Base-by-base conservation (phyloP, 2,797 vertebrate species). In the Sciurus vulgaris region DNA sequence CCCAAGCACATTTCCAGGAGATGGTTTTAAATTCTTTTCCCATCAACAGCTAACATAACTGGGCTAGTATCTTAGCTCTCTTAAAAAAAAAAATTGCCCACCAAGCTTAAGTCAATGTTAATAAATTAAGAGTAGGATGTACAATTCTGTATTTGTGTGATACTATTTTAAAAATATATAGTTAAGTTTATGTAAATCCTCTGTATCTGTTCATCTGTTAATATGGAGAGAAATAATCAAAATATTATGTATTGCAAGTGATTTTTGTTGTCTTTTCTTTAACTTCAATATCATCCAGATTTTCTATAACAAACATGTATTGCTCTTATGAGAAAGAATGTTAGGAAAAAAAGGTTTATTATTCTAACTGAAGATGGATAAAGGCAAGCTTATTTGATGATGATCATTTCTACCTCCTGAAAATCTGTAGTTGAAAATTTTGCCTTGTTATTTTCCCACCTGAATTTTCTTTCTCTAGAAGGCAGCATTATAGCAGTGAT, bases 1-100 rank as follows among this genome's bases (percentile, higher is more conserved):
- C 61, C 41, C 78, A 96, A 77, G 35, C 14, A 81, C 59, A 54
- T 85, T 94, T 87, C 41, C 49, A 74, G 44, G 72, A 86, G 28
- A 28, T 94, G 49, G 54, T 92, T 96, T 96, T 92, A 92, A 94
- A 96, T 87, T 95, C 44, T 77, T 0, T 92, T 87, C 24, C 51
- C 30, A 49, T 82, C 69, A 83, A 30, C n/a, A 74, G 54, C 54
- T n/a, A 95, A 33, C 18, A 56, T 13, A 86, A 51, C 44, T 85
- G 38, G 38, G 54, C 59, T 83, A 72, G 22, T 86, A 67, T 79
- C 76, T 61, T 81, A n/a, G 47, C n/a, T 93, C 9, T 92, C 26
- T 87, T 35, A 59, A 67, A 72, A 84, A 86, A 87, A 74, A 63
- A 72, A 69, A 49, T 81, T 69, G 30, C 56, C 65, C 24, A 67